Evolutionary conservation across 2,797 vertebrate species (phyloP).

Genomic region (Myotis findleyi): DNA sequence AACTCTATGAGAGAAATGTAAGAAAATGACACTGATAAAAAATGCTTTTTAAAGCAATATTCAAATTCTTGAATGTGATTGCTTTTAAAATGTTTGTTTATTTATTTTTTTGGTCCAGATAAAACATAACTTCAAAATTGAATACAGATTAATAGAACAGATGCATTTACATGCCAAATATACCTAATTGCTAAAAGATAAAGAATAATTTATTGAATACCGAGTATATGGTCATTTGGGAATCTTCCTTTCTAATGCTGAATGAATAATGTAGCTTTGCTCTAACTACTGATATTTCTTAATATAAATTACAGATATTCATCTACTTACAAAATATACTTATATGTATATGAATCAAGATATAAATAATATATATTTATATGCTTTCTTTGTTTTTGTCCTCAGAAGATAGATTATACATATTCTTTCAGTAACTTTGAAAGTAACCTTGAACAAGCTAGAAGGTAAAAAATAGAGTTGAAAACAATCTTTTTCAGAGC

Average conservation of each 20-base stretch:
- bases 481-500: neutral
- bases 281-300: neutral
- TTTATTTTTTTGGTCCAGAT: neutral
- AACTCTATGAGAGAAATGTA: neutral
- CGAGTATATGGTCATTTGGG: neutral
- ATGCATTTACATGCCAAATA: neutral
- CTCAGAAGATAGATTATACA: neutral
- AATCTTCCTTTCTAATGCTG: neutral
- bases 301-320: neutral
- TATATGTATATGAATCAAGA: neutral
- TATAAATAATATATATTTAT: neutral
- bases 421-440: neutral
- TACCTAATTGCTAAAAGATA: neutral
- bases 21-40: neutral
- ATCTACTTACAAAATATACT: neutral
- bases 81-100: neutral
- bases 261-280: neutral
- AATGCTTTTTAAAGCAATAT: neutral
- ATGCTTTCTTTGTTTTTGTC: neutral
- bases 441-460: neutral
- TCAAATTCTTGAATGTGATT: neutral
- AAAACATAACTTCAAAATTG: neutral
- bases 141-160: neutral
- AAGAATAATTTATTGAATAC: neutral
- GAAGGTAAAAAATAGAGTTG: neutral